Base-by-base conservation (phyloP, 2,113 vertebrate genomes). In the Centrocercus urophasianus region DNA sequence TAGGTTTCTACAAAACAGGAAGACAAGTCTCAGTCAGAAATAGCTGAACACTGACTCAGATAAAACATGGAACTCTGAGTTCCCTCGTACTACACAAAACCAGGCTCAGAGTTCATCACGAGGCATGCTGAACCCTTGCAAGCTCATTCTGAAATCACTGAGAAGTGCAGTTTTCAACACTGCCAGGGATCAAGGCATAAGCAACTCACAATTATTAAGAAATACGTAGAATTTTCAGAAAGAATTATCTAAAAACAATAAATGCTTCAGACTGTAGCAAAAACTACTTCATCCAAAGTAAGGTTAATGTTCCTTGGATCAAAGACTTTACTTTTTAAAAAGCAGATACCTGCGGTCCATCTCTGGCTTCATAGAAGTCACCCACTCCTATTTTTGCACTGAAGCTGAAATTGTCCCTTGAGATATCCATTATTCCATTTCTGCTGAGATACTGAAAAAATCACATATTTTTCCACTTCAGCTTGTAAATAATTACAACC, bases 341-440 rank as follows among this genome's bases (percentile, higher is more conserved):
- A 98, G 91, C 17, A 75, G 98, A 98, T 99, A 99, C 99, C 99
- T 99, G 98, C 36, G 98, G 98, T 98, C 98, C 98, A 97, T 99
- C 98, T 99, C 98, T 98, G 98, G 98, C 98, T 99, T 99, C 98
- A 98, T 99, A 99, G 98, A 99, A 99, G 98, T 99, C 98, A 97
- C 99, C 99, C 97, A 99, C 98, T 98, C 98, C 98, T 97, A 99
- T 98, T 98, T 99, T 99, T 98, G 98, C 98, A 98, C 98, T 99
- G 98, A 99, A 99, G 98, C 99, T 99, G 98, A 99, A 99, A 98
- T 99, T 98, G 96, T 99, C 99, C 96, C 99, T 98, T 96, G 99
- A 98, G 98, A 99, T 98, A 98, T 99, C 98, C 97, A 97, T 98
- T 98, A 99, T 98, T 98, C 99, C 98, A 98, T 99, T 99, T 98